These are phyloP conservation scores for Drosophila peninsularis DNA, from an alignment of 2,888 invertebrate species.

Conservation along the genomic window DNA sequence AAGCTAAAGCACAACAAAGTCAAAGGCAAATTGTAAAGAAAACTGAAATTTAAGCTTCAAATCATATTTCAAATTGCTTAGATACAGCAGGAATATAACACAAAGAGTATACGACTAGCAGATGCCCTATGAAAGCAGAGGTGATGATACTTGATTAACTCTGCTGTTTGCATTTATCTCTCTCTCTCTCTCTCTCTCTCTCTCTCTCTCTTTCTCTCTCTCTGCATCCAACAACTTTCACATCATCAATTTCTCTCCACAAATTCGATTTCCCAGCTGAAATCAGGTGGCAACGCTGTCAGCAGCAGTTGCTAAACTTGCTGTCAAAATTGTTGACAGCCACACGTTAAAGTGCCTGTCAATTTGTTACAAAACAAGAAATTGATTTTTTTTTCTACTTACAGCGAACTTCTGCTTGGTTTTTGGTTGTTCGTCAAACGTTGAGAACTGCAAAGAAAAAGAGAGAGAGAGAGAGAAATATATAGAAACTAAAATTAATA, in stretches of 20 bases:
- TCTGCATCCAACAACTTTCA: background rate
- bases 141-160: background rate
- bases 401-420: background rate
- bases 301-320: background rate
- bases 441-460: conserved; percentile 7
- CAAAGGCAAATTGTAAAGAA: background rate
- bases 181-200: background rate
- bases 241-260: background rate
- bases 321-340: conserved; percentile 9
- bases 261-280: background rate
- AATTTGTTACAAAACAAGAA: background rate
- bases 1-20: background rate
- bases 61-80: conserved; percentile 10
- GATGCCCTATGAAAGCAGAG: background rate
- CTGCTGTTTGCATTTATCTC: too few species aligned
- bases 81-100: background rate
- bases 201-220: background rate
- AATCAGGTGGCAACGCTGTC: conserved; percentile 3
- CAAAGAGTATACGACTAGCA: background rate
- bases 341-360: conserved; percentile 17
- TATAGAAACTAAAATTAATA: background rate
- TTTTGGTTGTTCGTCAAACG: background rate
- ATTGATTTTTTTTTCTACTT: conserved; percentile 3
- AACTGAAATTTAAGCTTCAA: conserved; percentile 7
- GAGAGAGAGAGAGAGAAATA: too few species aligned